Base-by-base conservation (phyloP, 2,888 invertebrate genomes). In the Meganola albula region DNA sequence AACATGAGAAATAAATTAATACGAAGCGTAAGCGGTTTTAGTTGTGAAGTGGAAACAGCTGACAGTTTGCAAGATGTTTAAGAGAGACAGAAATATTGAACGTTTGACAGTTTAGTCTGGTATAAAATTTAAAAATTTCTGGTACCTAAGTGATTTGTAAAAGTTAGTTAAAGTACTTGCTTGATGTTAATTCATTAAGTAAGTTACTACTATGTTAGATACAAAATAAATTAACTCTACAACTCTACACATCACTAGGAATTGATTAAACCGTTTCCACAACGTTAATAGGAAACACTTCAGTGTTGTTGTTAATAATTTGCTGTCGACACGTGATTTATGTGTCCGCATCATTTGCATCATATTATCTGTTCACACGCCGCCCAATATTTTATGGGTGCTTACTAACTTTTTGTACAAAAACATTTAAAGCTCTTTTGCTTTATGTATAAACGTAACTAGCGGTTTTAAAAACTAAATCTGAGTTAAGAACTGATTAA, bases 1-100 rank as follows among this genome's bases (percentile, higher is more conserved):
- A 75, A 78, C 82, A 79, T 65, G 63, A 74, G 65, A 80, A 79
- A 76, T 82, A 80, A 79, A 84, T 85, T 83, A 82, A 66, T 65
- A 52, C 43, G 60, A 58, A 56, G 20, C 14, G 52, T 41, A 40
- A 52, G 42, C 50, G 47, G 39, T 37, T 27, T 24, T 24, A 24
- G 37, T 31, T 31, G 36, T 67, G 54, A 68, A 83, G 82, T 82
- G 78, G 76, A 75, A 74, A 68, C 82, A 79, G 63, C 63, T 80
- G 83, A 48, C 22, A 20, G 13, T 10, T 5, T 23, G 1, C 14
- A 5, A 12, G 1, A 22, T 3, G 2, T 40, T 4, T 7, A n/a
- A 16, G n/a, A 12, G 2, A n/a, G n/a, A n/a, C n/a, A n/a, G n/a
- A n/a, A n/a, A n/a, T n/a, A n/a, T n/a, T n/a, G n/a, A n/a, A n/a